phyloP scores from a whole-genome alignment of 2,888 invertebrate genomes.

The Caenorhabditis plicata region DNA sequence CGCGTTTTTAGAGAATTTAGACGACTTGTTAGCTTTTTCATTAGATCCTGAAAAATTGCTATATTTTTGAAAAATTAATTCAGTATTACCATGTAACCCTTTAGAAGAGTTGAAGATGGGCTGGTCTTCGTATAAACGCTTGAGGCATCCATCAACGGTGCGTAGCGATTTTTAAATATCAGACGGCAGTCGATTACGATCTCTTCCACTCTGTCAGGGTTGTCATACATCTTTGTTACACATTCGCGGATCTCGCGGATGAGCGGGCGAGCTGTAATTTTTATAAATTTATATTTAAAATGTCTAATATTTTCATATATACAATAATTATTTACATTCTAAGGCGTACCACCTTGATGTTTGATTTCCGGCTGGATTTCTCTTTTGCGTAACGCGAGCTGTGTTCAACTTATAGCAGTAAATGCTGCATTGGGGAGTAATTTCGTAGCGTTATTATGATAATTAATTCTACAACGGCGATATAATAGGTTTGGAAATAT shows the following conservation, averaged over 20 bases:
- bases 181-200: slow-evolving; percentile 26
- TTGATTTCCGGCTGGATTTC: too few species aligned
- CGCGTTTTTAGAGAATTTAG: slow-evolving; percentile 16
- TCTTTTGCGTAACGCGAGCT: too few species aligned
- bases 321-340: too few species aligned
- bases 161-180: slow-evolving; percentile 39
- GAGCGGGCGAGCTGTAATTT: slow-evolving; percentile 24
- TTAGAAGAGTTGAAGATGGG: slow-evolving; percentile 19
- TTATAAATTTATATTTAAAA: background rate
- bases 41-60: slow-evolving; percentile 2
- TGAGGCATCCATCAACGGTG: slow-evolving; percentile 37
- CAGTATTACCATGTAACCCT: background rate
- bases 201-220: slow-evolving; percentile 21
- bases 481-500: too few species aligned
- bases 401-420: too few species aligned
- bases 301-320: too few species aligned
- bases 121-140: slow-evolving; percentile 23
- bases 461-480: too few species aligned
- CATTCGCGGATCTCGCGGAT: slow-evolving; percentile 27
- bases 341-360: too few species aligned
- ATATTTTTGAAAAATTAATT: background rate
- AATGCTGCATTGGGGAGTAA: too few species aligned
- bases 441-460: too few species aligned
- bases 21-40: slow-evolving; percentile 18
- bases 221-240: slow-evolving; percentile 38